Evolutionary conservation across 30 jellyfish, hydroid and myxozoan genomes (phyloP), one percentile per base, ranked within the genome.

Genomic region (Aurelia aurita complex sp. Pacific): DNA sequence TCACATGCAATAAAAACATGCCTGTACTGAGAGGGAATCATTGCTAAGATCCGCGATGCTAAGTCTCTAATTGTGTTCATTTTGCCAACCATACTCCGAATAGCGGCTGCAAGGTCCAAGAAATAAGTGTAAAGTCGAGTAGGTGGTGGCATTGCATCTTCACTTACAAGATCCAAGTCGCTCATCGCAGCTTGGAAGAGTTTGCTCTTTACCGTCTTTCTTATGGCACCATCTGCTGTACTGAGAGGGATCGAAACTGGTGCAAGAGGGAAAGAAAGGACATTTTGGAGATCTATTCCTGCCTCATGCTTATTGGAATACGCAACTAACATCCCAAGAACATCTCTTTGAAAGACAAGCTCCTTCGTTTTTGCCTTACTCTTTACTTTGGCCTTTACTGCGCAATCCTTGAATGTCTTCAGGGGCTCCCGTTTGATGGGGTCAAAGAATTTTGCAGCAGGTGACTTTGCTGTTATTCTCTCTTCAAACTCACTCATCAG

Each of bases 361-460:
- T 17, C 50, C 77, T 67, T 67, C 77, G 51, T 34, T 67, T 67
- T 67, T 19, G 2, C 50, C 40, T 67, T 67, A 38, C 4, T 67
- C 38, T 33, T 67, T 3, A 67, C 38, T 67, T 17, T 67, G 34
- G 50, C 77, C 77, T 67, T 67, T 14, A 67, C 50, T 19, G 77
- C 50, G 4, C 5, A 2, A 13, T 67, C 77, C 7, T 67, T 17
- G 50, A 67, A 34, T 67, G 77, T 67, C 77, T 67, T 67, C 7
- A 67, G 77, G 16, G 77, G 77, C 50, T 33, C 77, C 77, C 18
- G 3, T 67, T 67, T 18, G 77, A 17, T 38, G 50, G 40, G 77
- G 77, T 67, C 77, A 33, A 67, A 67, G 77, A 67, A 67, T 67
- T 67, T 67, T 17, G 7, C 77, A 2, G 77, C 77, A 67, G 77